phyloP scores from a whole-genome alignment of 2,888 invertebrate species.

The Xestobium rufovillosum region DNA sequence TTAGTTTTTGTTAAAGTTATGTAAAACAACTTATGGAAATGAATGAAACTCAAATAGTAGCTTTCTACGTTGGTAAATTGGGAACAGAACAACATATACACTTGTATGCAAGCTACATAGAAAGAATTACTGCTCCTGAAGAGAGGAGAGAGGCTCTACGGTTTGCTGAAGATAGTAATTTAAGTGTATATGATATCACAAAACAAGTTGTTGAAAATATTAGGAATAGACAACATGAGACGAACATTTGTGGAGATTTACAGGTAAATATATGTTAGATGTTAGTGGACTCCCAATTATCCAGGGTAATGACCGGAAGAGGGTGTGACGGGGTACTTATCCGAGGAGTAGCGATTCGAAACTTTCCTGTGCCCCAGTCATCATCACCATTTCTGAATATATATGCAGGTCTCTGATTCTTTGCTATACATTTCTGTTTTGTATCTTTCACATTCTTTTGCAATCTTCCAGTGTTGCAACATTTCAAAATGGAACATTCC shows the following conservation, averaged over 20 bases:
- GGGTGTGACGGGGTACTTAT: no score
- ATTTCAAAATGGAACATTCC: no score
- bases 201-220: conserved; percentile 78
- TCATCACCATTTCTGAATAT: no score
- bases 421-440: no score
- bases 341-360: no score
- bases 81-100: conserved; percentile 52
- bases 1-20: conserved; percentile 42
- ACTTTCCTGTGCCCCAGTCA: no score
- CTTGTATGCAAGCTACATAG: conserved; percentile 63
- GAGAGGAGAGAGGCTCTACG: conserved; percentile 58
- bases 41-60: conserved; percentile 69
- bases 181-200: conserved; percentile 80
- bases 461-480: no score
- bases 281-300: not conserved
- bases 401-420: no score
- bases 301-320: no score
- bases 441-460: no score
- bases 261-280: conserved; percentile 26
- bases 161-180: conserved; percentile 64
- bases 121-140: conserved; percentile 57
- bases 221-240: conserved; percentile 42
- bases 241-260: conserved; percentile 34
- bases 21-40: conserved; percentile 64
- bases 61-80: conserved; percentile 77